Evolutionary conservation across 2,888 invertebrate genomes (phyloP), one percentile per base, ranked within the genome.

Genomic region (Amblyjoppa proteus): DNA sequence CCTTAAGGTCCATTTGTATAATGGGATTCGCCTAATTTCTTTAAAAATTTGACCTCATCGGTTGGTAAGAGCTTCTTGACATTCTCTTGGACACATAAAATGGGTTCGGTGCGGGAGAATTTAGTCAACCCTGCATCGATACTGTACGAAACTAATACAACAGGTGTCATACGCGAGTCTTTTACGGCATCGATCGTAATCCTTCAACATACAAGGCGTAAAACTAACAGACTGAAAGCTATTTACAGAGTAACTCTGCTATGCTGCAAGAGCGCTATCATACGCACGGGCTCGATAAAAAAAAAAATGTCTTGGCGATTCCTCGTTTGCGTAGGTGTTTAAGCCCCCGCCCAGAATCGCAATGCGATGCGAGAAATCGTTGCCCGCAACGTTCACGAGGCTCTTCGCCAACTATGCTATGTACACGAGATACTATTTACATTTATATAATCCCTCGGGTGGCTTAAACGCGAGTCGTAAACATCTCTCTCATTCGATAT

Each of bases 361-460:
- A n/a, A 51, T 28, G 69, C 73, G 69, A 81, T 34, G 34, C 45
- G 71, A 81, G 41, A 68, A 58, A 75, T 70, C 78, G 82, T 78
- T 78, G 81, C 81, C 75, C 49, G 84, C 85, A 83, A 85, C 80
- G 61, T 64, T 80, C 85, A 61, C 80, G 80, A 76, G 71, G 16
- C 66, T 75, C 75, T 41, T 53, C 75, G 51, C 45, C 79, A 61
- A 75, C 71, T 83, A 83, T 76, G 64, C 85, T 85, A 85, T 85
- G 68, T 85, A 85, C 85, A 83, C 25, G 76, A 79, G 76, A 80
- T 34, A 53, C 77, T 85, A 85, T 85, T 85, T 83, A 85, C 85
- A 85, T 85, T 85, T 85, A 85, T 80, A 85, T 85, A 79, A 85
- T 76, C 75, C 78, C 68, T 78, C 69, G 82, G 64, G 68, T 66